Base-by-base conservation (phyloP, 2,113 vertebrate species). In the Chionomys nivalis region DNA sequence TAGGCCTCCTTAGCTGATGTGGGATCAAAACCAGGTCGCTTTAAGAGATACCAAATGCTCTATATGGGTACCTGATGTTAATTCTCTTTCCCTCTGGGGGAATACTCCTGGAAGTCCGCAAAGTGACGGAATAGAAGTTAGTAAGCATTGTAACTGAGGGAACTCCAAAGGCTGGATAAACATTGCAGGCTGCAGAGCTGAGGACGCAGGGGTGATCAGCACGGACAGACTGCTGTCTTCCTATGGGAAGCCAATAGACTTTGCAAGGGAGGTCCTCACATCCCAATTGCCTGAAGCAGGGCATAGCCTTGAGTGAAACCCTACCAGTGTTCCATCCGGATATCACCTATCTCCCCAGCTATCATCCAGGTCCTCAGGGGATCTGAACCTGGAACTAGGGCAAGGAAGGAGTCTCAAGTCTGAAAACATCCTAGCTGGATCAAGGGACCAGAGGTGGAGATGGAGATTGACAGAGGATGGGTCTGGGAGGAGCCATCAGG, bases 241-340 rank as follows among this genome's bases (percentile, higher is more conserved):
- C 49, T 3, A 7, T 10, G 6, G 47, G 70, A 63, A 90, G 28
- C 13, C 68, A 76, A 16, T 0, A 76, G n/a, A 44, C 0, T 1
- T 14, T 3, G 8, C 14, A 49, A 23, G 49, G 0, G 5, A 58
- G 49, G 44, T 13, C 31, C 39, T 73, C 49, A 19, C 17, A 39
- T 33, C 19, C 68, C 8, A 55, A 70, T n/a, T 77, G 21, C 61
- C 33, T 6, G 28, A 44, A 31, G 39, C 0, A 14, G 68, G 68
- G 7, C 5, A 0, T 24, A 28, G 4, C 33, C 52, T 10, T 1
- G 2, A 0, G 1, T 21, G 44, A 28, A 31, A 66, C 65, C 28
- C 26, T 66, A 66, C 65, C 65, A 66, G 65, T 1, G 4, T 1
- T 55, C 65, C 44, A 2, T 24, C 17, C 39, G 13, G 3, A 55